A percentile compares a stretch with the other conserved stretches of the same genome.
These are phyloP conservation scores for Sialia sialis DNA, from an alignment of 2,113 vertebrate species.

Conservation along the genomic window DNA sequence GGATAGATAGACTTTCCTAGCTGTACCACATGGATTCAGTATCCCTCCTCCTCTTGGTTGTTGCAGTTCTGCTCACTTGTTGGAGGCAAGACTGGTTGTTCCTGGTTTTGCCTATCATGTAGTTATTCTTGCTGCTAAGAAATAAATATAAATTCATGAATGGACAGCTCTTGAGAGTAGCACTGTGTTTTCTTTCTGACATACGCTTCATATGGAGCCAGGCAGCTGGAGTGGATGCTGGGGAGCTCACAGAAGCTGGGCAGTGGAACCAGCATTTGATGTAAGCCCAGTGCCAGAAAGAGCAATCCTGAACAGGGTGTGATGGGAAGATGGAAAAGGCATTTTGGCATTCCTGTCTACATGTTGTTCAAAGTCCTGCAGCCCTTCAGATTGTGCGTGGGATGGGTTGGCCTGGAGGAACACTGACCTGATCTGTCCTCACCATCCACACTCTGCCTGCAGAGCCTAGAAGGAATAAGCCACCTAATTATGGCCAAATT, in stretches of 20 bases:
- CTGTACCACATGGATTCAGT: neutral
- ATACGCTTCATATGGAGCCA: accelerated
- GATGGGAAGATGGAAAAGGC: neutral
- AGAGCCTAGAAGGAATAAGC: neutral
- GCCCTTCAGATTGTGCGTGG: accelerated
- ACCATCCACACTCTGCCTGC: neutral
- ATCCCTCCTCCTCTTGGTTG: accelerated
- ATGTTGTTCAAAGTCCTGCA: neutral
- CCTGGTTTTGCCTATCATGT: neutral
- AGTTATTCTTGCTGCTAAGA: neutral
- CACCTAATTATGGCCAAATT: neutral
- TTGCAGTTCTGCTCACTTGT: neutral
- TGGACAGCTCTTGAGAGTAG: neutral
- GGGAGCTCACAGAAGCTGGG: neutral
- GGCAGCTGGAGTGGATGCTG: neutral
- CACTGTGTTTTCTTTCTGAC: neutral
- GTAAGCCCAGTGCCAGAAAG: neutral
- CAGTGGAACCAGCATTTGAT: neutral
- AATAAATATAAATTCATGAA: accelerated
- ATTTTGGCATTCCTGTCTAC: neutral
- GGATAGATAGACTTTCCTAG: neutral
- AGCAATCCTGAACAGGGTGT: accelerated
- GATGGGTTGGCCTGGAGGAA: neutral
- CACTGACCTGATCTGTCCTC: neutral
- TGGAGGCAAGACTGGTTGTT: neutral